Conservation (phyloP, 2,797 vertebrate species). For the Phrynocephalus guinanensis region DNA sequence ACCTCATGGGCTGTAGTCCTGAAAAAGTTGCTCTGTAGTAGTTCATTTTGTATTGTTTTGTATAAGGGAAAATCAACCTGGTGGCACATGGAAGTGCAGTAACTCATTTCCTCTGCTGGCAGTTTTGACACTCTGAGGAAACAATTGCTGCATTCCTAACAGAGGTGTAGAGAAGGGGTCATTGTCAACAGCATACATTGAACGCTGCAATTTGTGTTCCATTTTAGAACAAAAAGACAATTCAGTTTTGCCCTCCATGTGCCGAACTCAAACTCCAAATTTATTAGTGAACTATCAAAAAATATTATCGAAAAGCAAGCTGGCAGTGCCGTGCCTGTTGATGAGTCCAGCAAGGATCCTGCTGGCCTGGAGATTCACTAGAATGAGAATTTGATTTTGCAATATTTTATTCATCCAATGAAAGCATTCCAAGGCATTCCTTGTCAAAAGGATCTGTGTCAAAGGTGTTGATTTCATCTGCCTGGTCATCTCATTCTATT, state of each 20-base stretch:
- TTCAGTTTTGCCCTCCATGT: too few relatives aligned
- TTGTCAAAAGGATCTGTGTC: background rate
- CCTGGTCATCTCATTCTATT: too few relatives aligned
- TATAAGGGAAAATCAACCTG: background rate
- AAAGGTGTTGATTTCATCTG: too few relatives aligned
- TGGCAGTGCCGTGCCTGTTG: too few relatives aligned
- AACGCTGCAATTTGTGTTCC: background rate
- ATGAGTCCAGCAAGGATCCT: too few relatives aligned
- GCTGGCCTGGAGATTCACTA: too few relatives aligned
- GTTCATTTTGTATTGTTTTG: background rate
- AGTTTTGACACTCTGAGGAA: background rate
- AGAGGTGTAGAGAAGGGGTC: background rate
- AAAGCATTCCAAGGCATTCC: background rate
- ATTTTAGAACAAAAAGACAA: too few relatives aligned
- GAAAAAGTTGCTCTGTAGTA: background rate
- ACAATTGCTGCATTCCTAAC: background rate
- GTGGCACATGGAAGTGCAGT: background rate
- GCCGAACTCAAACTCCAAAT: too few relatives aligned
- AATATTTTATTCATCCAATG: too few relatives aligned
- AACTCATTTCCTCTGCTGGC: background rate
- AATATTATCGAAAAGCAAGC: too few relatives aligned
- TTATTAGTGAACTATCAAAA: too few relatives aligned
- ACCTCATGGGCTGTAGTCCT: background rate
- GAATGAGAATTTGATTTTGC: too few relatives aligned
- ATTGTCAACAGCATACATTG: background rate